phyloP scores from a whole-genome alignment of 1,140 invertebrate genomes.

The Drosophila ercepeae region DNA sequence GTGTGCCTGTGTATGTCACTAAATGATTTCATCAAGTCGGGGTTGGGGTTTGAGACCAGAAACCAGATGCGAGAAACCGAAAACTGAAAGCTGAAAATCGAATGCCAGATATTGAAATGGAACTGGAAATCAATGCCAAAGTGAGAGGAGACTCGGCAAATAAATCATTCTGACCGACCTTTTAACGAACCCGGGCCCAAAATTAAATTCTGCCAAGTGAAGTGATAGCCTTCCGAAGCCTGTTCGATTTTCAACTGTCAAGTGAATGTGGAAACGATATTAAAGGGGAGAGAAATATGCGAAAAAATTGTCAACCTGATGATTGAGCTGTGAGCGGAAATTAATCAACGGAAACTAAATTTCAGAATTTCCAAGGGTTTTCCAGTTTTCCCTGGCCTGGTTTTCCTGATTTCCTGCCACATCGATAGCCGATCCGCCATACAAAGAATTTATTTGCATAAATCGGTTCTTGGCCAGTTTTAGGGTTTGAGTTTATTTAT shows the following conservation, averaged over 20 bases:
- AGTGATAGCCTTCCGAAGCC: slow-evolving; percentile 36
- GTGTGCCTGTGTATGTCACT: slow-evolving; percentile 18
- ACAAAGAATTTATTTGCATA: slow-evolving; percentile 54
- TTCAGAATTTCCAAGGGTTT: slow-evolving; percentile 21
- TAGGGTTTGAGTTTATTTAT: slow-evolving; percentile 57
- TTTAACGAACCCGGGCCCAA: slow-evolving; percentile 59
- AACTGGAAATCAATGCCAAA: slow-evolving; percentile 66
- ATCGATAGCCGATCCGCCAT: slow-evolving; percentile 15
- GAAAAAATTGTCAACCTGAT: slow-evolving; percentile 60
- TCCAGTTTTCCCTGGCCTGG: slow-evolving; percentile 3
- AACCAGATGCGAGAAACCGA: slow-evolving; percentile 18
- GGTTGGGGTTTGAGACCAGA: slow-evolving; percentile 5
- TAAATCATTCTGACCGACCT: slow-evolving; percentile 67
- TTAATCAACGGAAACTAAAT: slow-evolving; percentile 80
- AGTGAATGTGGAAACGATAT: slow-evolving; percentile 24
- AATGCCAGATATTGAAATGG: slow-evolving; percentile 33
- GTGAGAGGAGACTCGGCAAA: slow-evolving; percentile 30
- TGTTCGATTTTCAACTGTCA: slow-evolving; percentile 32
- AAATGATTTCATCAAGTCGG: slow-evolving; percentile 60
- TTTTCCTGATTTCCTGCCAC: slow-evolving; percentile 30
- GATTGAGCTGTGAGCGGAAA: slow-evolving; percentile 77
- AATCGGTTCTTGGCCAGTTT: slow-evolving; percentile 39
- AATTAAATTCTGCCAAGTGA: slow-evolving; percentile 59
- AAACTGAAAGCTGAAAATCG: slow-evolving; percentile 18
- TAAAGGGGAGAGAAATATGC: slow-evolving; percentile 50